Conservation (phyloP, 2,888 invertebrate genomes). For the Drosophila paracracens region DNA sequence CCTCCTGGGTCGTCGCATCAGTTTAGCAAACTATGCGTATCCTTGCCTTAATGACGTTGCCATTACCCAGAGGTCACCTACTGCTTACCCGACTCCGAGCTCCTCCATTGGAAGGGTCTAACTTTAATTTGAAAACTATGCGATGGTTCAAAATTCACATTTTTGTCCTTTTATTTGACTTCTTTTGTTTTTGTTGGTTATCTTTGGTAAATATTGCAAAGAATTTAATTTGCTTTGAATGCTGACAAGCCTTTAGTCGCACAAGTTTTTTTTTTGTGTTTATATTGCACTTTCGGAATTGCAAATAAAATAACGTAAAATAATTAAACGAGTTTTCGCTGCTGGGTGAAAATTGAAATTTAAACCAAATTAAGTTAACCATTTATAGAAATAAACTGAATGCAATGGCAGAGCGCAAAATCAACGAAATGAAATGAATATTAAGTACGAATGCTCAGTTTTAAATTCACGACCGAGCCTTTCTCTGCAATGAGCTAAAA, state of each 20-base stretch:
- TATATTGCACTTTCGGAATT: slow-evolving; percentile 45
- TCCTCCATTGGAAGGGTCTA: slow-evolving; percentile 19
- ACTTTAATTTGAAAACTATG: slow-evolving; percentile 74
- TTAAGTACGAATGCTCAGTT: not conserved
- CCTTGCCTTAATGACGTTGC: slow-evolving; percentile 70
- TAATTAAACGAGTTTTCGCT: slow-evolving; percentile 13
- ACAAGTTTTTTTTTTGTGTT: slow-evolving; percentile 26
- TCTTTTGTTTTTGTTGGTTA: slow-evolving; percentile 13
- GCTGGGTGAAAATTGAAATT: slow-evolving; percentile 41
- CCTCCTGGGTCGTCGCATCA: slow-evolving; percentile 32
- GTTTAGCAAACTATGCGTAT: slow-evolving; percentile 65
- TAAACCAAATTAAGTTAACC: slow-evolving; percentile 53
- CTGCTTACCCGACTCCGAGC: slow-evolving; percentile 15
- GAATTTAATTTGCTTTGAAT: slow-evolving; percentile 75
- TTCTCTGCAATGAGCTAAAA: not conserved
- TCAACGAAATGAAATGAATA: slow-evolving; percentile 38
- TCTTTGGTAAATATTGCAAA: slow-evolving; percentile 45
- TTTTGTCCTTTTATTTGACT: slow-evolving; percentile 45
- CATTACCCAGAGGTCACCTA: slow-evolving; percentile 13
- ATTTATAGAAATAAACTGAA: slow-evolving; percentile 54
- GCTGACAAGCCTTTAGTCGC: slow-evolving; percentile 30
- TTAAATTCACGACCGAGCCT: not conserved
- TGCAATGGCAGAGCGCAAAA: slow-evolving; percentile 36
- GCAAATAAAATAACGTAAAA: slow-evolving; percentile 32
- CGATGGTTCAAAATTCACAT: slow-evolving; percentile 26